phyloP scores from a whole-genome alignment of 2,888 invertebrate genomes.

The Heteropelma amictum region DNA sequence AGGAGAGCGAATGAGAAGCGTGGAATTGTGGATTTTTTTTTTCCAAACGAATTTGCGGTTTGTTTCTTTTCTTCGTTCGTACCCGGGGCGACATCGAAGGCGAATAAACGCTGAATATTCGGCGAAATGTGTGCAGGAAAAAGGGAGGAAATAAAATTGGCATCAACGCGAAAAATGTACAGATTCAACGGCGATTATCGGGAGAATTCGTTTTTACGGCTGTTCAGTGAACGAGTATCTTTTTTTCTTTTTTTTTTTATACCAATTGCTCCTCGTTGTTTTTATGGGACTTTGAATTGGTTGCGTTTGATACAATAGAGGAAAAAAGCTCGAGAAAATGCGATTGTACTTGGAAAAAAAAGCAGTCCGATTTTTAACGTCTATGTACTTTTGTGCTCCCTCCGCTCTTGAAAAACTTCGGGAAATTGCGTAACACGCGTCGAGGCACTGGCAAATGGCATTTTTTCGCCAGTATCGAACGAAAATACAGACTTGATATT shows the following conservation, averaged over 20 bases:
- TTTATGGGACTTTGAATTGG: constrained; percentile 24
- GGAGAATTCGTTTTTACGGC: constrained; percentile 5
- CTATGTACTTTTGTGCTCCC: not conserved
- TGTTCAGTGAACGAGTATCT: not conserved
- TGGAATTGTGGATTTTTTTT: too few species aligned
- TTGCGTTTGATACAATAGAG: constrained; percentile 15
- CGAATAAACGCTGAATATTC: too few species aligned
- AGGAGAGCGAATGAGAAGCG: constrained; percentile 84
- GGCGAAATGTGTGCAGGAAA: too few species aligned
- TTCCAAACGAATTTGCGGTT: too few species aligned
- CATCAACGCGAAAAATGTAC: constrained; percentile 13
- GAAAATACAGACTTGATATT: too few species aligned
- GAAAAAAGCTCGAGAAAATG: not conserved
- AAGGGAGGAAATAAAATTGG: too few species aligned
- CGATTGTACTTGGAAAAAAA: not conserved
- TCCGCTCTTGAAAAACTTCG: too few species aligned
- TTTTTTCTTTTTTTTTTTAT: constrained; percentile 8
- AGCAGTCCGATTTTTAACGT: not conserved
- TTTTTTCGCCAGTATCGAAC: too few species aligned
- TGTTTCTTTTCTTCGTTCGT: too few species aligned
- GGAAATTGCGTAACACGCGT: too few species aligned
- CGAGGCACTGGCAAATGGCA: too few species aligned
- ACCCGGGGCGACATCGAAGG: too few species aligned
- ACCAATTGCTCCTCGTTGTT: constrained; percentile 27
- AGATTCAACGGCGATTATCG: constrained; percentile 6